These are phyloP conservation scores for Himalopsyche anomala DNA, from an alignment of 2,888 invertebrate genomes.

Conservation along the genomic window DNA sequence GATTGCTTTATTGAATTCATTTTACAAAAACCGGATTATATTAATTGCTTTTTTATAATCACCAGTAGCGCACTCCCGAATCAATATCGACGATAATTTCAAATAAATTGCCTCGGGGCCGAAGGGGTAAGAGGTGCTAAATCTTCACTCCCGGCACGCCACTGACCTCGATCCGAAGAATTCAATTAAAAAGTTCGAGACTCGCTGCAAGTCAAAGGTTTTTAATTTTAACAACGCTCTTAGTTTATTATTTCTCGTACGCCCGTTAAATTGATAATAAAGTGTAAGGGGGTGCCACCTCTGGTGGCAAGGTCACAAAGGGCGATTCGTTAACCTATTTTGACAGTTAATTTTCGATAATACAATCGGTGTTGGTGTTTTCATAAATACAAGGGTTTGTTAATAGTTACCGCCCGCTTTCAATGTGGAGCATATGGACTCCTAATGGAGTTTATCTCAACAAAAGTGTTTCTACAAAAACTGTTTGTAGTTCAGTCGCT, in stretches of 20 bases:
- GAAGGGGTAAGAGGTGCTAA: conserved; percentile 35
- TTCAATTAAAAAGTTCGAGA: conserved; percentile 60
- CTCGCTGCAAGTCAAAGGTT: conserved; percentile 56
- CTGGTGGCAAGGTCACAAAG: conserved; percentile 31
- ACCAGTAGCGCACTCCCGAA: conserved; percentile 17
- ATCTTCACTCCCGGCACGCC: conserved; percentile 27
- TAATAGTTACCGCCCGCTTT: no score
- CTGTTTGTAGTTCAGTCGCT: no score
- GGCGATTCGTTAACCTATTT: not conserved
- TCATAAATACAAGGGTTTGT: no score
- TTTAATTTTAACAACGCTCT: conserved; percentile 55
- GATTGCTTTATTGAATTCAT: not conserved
- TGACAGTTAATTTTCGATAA: not conserved
- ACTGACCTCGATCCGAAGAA: conserved; percentile 55
- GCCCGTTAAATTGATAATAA: conserved; percentile 56
- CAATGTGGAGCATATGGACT: no score
- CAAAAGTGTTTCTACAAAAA: no score
- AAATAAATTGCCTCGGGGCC: conserved; percentile 19
- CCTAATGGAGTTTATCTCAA: no score
- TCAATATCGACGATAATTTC: conserved; percentile 26
- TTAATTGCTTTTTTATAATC: conserved; percentile 31
- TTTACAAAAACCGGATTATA: conserved; percentile 1
- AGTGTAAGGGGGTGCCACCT: conserved; percentile 17
- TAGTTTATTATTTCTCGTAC: conserved; percentile 49
- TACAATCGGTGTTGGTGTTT: no score